These are phyloP conservation scores for Lacanobia oleracea DNA, from an alignment of 2,888 invertebrate genomes.

Conservation along the genomic window DNA sequence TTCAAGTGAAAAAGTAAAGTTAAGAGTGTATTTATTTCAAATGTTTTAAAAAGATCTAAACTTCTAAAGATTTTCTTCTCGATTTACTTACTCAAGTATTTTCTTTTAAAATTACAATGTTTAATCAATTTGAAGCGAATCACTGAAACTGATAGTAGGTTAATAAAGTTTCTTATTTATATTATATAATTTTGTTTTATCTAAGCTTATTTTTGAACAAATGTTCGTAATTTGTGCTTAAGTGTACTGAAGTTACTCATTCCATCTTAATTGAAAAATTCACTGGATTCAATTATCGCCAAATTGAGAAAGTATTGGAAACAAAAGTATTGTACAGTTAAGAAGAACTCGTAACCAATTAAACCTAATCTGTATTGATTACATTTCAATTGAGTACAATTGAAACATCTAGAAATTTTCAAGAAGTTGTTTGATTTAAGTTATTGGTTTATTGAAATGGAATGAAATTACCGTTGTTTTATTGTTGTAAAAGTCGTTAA, in stretches of 20 bases:
- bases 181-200: constrained; percentile 5
- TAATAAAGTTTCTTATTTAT: constrained; percentile 1
- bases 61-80: not conserved
- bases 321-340: constrained; percentile 21
- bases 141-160: not conserved
- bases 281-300: constrained; percentile 20
- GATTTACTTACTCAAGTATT: not conserved
- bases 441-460: not conserved
- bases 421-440: not conserved
- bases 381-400: constrained; percentile 22
- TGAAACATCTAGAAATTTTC: constrained; percentile 7
- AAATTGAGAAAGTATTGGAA: constrained; percentile 28
- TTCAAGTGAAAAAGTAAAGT: not conserved
- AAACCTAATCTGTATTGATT: constrained; percentile 14
- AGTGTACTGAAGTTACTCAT: constrained; percentile 14
- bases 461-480: not conserved
- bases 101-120: not conserved
- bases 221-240: constrained; percentile 17
- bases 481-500: not conserved
- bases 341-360: constrained; percentile 23
- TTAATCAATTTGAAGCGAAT: not conserved
- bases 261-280: constrained; percentile 26
- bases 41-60: not conserved
- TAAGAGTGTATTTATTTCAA: not conserved
- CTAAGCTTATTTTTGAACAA: not conserved